These are phyloP conservation scores for Philereme transversata DNA, from an alignment of 2,888 invertebrate species.

Conservation along the genomic window DNA sequence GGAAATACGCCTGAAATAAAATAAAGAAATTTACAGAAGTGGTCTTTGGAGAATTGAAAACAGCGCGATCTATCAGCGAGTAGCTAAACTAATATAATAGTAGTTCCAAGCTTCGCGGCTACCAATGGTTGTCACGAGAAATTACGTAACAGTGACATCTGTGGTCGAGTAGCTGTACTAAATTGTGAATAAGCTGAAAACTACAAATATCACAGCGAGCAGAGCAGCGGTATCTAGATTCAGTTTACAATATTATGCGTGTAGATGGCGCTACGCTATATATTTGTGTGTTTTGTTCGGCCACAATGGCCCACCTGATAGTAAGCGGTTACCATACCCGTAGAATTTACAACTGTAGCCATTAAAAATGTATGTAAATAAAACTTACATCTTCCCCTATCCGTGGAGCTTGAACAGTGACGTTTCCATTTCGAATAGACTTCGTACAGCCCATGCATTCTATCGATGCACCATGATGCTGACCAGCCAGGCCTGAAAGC, in stretches of 20 bases:
- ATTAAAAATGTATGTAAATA: neutral
- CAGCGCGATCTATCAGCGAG: conserved; percentile 43
- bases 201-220: neutral
- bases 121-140: neutral
- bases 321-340: too few species aligned
- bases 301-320: too few species aligned
- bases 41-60: neutral
- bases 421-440: conserved; percentile 90
- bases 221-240: too few species aligned
- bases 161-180: conserved; percentile 40
- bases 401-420: conserved; percentile 93
- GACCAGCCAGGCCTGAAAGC: conserved; percentile 84
- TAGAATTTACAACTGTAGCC: neutral
- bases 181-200: neutral
- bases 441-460: conserved; percentile 94
- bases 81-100: conserved; percentile 8
- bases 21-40: conserved; percentile 10
- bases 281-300: too few species aligned
- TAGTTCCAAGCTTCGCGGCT: too few species aligned
- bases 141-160: conserved; percentile 45
- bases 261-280: conserved; percentile 42
- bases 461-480: conserved; percentile 81
- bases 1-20: conserved; percentile 87
- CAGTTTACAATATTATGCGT: conserved; percentile 3
- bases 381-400: conserved; percentile 86